A percentile compares a stretch with the other conserved stretches of the same genome.
Conservation (phyloP, 2,888 invertebrate genomes). For the Schizotus pectinicornis region DNA sequence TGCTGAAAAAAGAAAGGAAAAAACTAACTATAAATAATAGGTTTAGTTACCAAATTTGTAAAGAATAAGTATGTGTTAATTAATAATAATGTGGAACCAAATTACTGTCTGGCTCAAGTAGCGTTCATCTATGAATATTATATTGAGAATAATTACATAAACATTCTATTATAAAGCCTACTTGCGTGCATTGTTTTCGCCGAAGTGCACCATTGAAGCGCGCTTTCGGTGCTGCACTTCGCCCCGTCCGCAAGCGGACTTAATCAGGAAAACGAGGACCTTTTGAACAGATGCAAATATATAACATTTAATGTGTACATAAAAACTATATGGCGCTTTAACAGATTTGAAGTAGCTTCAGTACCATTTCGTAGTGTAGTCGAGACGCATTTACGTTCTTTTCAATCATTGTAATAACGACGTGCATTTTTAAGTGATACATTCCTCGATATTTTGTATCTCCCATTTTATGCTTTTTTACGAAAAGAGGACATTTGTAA, state of each 20-base stretch:
- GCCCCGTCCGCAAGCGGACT: slow-evolving; percentile 24
- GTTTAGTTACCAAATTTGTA: slow-evolving; percentile 47
- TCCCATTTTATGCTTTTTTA: slow-evolving; percentile 28
- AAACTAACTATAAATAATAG: slow-evolving; percentile 31
- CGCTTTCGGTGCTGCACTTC: slow-evolving; percentile 26
- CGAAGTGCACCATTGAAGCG: slow-evolving; percentile 29
- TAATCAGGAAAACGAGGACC: slow-evolving; percentile 47
- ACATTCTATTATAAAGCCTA: slow-evolving; percentile 36
- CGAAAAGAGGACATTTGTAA: slow-evolving; percentile 13
- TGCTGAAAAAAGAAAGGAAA: slow-evolving; percentile 18
- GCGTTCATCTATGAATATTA: slow-evolving; percentile 39
- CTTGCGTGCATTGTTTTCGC: slow-evolving; percentile 37
- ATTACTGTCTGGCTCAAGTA: slow-evolving; percentile 53
- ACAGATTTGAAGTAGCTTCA: slow-evolving; percentile 48
- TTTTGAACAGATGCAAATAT: slow-evolving; percentile 41
- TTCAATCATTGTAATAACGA: slow-evolving; percentile 36
- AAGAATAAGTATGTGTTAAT: slow-evolving; percentile 45
- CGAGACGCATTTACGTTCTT: slow-evolving; percentile 33
- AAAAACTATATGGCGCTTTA: slow-evolving; percentile 52
- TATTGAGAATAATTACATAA: slow-evolving; percentile 23
- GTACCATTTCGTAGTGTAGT: slow-evolving; percentile 47
- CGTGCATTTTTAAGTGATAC: slow-evolving; percentile 48
- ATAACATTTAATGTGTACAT: slow-evolving; percentile 51
- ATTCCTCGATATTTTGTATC: slow-evolving; percentile 45
- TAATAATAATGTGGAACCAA: slow-evolving; percentile 50